phyloP scores from a whole-genome alignment of 2,113 vertebrate species.

The Aldabrachelys gigantea region DNA sequence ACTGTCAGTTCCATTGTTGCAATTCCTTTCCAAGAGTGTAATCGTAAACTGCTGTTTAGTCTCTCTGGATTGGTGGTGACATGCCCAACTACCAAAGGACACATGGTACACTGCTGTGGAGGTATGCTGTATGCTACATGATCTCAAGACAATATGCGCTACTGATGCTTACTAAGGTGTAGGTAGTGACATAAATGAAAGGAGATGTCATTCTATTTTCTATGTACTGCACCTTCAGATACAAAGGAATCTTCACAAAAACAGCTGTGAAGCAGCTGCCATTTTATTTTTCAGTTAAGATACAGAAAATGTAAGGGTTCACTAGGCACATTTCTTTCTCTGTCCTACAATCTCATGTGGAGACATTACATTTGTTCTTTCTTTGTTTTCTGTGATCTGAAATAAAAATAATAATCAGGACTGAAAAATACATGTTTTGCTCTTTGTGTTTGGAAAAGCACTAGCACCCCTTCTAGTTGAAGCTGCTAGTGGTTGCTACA shows the following conservation, averaged over 20 bases:
- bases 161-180: background rate
- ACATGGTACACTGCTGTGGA: background rate
- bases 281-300: accelerated
- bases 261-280: background rate
- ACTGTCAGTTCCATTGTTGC: background rate
- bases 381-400: background rate
- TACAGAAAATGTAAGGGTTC: background rate
- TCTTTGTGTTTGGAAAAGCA: background rate
- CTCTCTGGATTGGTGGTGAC: background rate
- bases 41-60: background rate
- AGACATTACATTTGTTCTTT: background rate
- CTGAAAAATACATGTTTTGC: background rate
- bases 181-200: background rate
- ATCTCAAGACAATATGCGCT: background rate
- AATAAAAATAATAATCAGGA: background rate
- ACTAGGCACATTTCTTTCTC: background rate
- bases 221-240: background rate
- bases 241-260: background rate
- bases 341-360: background rate
- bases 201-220: background rate
- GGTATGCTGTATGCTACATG: background rate
- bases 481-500: background rate
- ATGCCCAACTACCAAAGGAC: background rate
- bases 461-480: background rate
- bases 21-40: background rate